Base-by-base conservation (phyloP, 2,113 vertebrate species). In the Alces alces region DNA sequence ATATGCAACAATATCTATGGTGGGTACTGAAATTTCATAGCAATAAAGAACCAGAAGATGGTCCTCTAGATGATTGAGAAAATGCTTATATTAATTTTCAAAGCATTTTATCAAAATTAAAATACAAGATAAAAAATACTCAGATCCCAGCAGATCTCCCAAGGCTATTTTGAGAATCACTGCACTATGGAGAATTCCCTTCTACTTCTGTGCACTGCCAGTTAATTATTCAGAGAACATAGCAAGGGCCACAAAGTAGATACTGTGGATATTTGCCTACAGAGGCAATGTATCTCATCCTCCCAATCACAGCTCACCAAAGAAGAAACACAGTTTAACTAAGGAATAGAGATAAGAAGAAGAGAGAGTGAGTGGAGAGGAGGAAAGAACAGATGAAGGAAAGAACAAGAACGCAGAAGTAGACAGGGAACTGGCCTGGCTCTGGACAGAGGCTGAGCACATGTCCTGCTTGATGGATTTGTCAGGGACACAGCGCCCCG, bases 101-200 rank as follows among this genome's bases (percentile, higher is more conserved):
- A 66, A 84, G 82, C 73, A 28, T 52, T n/a, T 76, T 39, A 19
- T 60, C 33, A 84, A 36, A 79, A 47, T 39, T 66, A 39, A 96
- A 86, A 19, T n/a, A 70, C 30, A 52, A 57, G 57, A 28, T 10
- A 27, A 64, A 88, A 57, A 79, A 43, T 30, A 30, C 25, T 55
- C 9, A 8, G 30, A 12, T 17, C 16, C 28, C 33, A 12, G 19
- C 15, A 43, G 55, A 36, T 45, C 36, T 28, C 28, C 28, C 15
- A 55, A 3, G 43, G 28, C n/a, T 47, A 28, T 86, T 86, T 43
- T 43, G 50, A 70, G 66, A 55, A 39, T 27, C 39, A 16, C 7
- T 33, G 19, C 39, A 7, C 39, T 21, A 8, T 27, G 66, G 57
- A 89, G 27, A 57, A 33, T 45, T 64, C 39, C 13, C 55, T 78